phyloP scores from a whole-genome alignment of 2,888 invertebrate genomes.

The Drosophila mayaguana region DNA sequence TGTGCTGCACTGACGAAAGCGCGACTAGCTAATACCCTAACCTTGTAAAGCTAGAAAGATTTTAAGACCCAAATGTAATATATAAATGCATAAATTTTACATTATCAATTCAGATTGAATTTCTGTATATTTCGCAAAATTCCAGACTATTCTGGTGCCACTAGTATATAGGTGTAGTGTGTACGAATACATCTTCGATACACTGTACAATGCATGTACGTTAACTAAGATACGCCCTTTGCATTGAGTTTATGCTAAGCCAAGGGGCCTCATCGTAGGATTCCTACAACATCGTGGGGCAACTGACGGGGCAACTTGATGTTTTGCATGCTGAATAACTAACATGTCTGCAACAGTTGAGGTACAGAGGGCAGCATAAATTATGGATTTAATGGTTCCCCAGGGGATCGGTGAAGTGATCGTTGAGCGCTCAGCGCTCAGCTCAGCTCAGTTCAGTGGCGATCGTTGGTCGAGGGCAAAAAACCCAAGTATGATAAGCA shows the following conservation, averaged over 20 bases:
- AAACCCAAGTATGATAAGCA: constrained; percentile 16
- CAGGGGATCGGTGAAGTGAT: constrained; percentile 30
- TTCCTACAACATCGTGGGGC: constrained; percentile 8
- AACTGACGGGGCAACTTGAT: constrained; percentile 2
- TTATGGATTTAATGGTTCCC: constrained; percentile 55
- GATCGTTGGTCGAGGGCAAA: constrained; percentile 31
- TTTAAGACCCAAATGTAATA: too few species aligned
- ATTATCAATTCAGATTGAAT: neutral
- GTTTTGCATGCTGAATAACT: constrained; percentile 26
- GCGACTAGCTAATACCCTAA: constrained; percentile 1
- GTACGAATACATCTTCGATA: neutral
- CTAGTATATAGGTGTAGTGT: neutral
- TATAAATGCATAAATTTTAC: too few species aligned
- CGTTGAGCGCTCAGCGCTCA: neutral
- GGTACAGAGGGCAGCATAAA: constrained; percentile 48
- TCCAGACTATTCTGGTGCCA: neutral
- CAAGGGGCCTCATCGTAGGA: neutral
- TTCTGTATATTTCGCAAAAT: neutral
- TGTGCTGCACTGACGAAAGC: neutral
- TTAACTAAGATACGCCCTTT: neutral
- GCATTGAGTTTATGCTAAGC: neutral
- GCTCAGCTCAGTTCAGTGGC: neutral
- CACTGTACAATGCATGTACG: neutral
- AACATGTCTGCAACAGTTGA: constrained; percentile 24
- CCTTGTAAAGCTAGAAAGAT: too few species aligned